Base-by-base conservation (phyloP, 2,888 invertebrate genomes). In the Mythimna ferrago region DNA sequence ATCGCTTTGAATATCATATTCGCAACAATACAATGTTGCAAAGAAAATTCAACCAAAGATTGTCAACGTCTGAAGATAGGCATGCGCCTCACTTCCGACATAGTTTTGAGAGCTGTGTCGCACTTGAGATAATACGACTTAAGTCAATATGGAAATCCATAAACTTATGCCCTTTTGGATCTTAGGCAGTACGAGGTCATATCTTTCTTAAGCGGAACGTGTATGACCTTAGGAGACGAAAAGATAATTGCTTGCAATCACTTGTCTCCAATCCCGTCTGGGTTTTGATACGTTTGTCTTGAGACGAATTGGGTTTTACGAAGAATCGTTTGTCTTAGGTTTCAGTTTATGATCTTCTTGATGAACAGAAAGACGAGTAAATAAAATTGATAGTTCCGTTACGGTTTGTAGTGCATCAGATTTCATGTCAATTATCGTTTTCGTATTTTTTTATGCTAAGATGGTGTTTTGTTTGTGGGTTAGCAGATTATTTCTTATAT, bases 181-280 rank as follows among this genome's bases (percentile, higher is more conserved):
- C 57, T 76, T 54, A 80, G 64, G 48, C n/a, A 57, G 26, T 56
- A 78, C 92, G 94, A 95, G 95, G 94, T 90, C 91, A 90, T 89
- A 88, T 90, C 89, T 88, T 87, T 89, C 87, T 88, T 87, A 91
- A 93, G 91, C 92, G 91, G 92, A 93, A 91, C 91, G 89, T 90
- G 89, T 91, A 90, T 93, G 95, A 95, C 95, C 95, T 95, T 94
- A 92, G 87, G 89, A 92, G 94, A 93, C 93, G 88, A 92, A 94
- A 94, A 89, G 90, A 92, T 93, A 94, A 95, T 94, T 95, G 91
- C 89, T 84, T 84, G 85, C 85, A 91, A 90, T 91, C 89, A 89
- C 88, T 86, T 88, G 86, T 86, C 83, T 83, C 73, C 86, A 84
- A 86, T 87, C 86, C 87, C 81, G 86, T 87, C 86, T 89, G 87